Evolutionary conservation across 2,888 invertebrate genomes (phyloP), one percentile per base, ranked within the genome.

Genomic region (Papilio elwesi): DNA sequence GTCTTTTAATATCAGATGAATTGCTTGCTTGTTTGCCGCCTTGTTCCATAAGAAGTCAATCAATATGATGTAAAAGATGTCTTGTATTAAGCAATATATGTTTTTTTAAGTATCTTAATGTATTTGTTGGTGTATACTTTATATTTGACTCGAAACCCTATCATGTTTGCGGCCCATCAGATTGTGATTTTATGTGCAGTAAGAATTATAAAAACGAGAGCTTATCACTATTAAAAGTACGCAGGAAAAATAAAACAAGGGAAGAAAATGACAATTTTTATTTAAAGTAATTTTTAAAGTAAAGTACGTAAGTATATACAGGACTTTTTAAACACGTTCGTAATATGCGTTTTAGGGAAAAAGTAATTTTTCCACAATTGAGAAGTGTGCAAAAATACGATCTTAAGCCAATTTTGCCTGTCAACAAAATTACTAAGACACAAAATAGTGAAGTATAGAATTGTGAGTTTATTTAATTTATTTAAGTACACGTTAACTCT

Each of bases 341-440:
- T 62, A 36, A 68, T 43, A 57, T 65, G 47, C 52, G 63, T 62
- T 38, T 48, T 0, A 51, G n/a, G 57, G 26, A 16, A 51, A 49
- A 69, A 15, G 7, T 11, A 43, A 13, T 13, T 47, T 53, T 52
- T 59, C 43, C 55, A 15, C 55, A 15, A 47, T 62, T 49, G 13
- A 65, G 63, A 65, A 59, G 38, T 67, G 55, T 72, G 66, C 75
- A 73, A 74, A 64, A 71, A 73, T 55, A 51, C 55, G 85, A 93
- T 92, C 93, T 93, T 93, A 92, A 90, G 92, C 84, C 77, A 87
- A 93, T 93, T 93, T 93, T 93, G 93, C 89, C 81, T 80, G 80
- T 68, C 71, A 85, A 90, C 93, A 93, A 93, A 93, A 93, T 91
- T 89, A 91, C 92, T 84, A 93, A 93, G 93, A 92, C 88, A 86